phyloP scores from a whole-genome alignment of 2,113 vertebrate genomes.

The Ellobius talpinus region DNA sequence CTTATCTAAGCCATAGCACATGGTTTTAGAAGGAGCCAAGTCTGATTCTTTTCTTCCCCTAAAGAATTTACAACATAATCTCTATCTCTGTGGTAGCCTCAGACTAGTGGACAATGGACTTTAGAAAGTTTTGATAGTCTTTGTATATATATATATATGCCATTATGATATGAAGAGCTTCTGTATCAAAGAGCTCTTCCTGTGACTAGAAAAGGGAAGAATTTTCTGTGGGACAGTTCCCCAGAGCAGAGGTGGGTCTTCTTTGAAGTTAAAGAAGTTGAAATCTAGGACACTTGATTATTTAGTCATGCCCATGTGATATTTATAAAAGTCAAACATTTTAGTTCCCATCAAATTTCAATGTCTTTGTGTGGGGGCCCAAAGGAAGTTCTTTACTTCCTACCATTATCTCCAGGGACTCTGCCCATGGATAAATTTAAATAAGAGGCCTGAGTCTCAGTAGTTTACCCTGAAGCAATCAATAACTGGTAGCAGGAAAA shows the following conservation, averaged over 20 bases:
- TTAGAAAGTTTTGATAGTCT: neutral
- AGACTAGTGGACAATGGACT: neutral
- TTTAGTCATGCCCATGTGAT: neutral
- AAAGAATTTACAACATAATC: neutral
- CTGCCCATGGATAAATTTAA: too few relatives aligned
- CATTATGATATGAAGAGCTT: neutral
- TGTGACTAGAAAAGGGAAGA: neutral
- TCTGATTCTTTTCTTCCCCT: neutral
- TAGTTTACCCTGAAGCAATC: too few relatives aligned
- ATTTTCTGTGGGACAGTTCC: neutral
- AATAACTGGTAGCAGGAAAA: too few relatives aligned
- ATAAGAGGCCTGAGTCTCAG: too few relatives aligned
- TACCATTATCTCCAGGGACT: too few relatives aligned
- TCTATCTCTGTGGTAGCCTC: neutral
- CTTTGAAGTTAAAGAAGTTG: conserved; percentile 19
- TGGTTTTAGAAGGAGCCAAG: neutral
- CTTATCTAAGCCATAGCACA: neutral
- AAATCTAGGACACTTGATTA: neutral
- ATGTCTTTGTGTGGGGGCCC: neutral
- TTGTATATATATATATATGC: neutral
- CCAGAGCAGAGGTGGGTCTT: neutral
- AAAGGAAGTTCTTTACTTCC: too few relatives aligned
- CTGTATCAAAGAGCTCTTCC: neutral
- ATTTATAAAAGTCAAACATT: conserved; percentile 15
- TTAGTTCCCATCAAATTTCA: neutral